phyloP scores from a whole-genome alignment of 1,140 invertebrate species.

The Linepithema humile region DNA sequence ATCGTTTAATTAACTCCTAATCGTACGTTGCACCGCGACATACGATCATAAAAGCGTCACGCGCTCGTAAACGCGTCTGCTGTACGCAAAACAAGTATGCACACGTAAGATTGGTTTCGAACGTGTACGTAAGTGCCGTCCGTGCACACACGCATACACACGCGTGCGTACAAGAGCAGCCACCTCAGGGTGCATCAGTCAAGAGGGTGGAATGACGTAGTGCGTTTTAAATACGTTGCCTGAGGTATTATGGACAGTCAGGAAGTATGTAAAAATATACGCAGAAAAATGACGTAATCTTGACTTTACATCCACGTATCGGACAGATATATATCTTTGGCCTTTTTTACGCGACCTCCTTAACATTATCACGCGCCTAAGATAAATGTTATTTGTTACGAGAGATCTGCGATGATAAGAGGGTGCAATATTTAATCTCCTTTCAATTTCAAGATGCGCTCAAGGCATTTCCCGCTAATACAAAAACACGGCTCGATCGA shows the following conservation, averaged over 20 bases:
- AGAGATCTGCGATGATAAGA: not conserved
- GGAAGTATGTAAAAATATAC: conserved; percentile 43
- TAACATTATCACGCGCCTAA: not conserved
- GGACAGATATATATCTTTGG: not conserved
- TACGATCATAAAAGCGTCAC: conserved; percentile 64
- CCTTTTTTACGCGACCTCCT: not conserved
- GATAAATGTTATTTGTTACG: not conserved
- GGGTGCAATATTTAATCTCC: too few relatives aligned
- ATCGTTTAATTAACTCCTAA: conserved; percentile 67
- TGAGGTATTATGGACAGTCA: conserved; percentile 11
- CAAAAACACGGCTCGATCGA: too few relatives aligned
- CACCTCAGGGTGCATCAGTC: conserved; percentile 17
- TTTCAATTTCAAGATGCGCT: too few relatives aligned
- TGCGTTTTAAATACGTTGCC: conserved; percentile 27
- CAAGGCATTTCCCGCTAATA: too few relatives aligned
- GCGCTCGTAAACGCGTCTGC: conserved; percentile 64
- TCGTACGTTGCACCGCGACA: conserved; percentile 69
- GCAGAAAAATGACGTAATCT: not conserved
- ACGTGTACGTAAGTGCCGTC: not conserved
- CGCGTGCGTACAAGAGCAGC: not conserved
- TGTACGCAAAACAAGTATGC: conserved; percentile 49
- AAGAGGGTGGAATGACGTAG: conserved; percentile 29
- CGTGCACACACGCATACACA: not conserved
- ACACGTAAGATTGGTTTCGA: not conserved
- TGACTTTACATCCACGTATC: conserved; percentile 11